Conservation (phyloP, 2,888 invertebrate species). For the Malachius bipustulatus region DNA sequence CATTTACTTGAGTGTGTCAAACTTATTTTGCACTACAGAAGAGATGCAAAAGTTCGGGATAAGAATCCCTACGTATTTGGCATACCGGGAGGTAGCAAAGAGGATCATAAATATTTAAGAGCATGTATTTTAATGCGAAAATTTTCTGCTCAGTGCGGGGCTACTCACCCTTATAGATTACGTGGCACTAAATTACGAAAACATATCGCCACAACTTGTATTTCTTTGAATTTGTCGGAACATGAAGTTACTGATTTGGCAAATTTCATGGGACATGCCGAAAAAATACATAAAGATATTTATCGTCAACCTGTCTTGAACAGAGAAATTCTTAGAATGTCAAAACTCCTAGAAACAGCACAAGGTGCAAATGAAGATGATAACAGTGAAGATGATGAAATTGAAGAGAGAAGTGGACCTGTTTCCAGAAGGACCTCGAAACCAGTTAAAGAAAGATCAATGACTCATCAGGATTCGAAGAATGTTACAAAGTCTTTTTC, state of each 20-base stretch:
- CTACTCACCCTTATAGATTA: conserved; percentile 18
- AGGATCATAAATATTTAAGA: conserved; percentile 12
- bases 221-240: conserved; percentile 19
- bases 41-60: conserved; percentile 3
- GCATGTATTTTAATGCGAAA: conserved; percentile 21
- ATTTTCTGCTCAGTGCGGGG: conserved; percentile 21
- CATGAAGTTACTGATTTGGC: conserved; percentile 19
- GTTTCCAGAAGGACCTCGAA: too few relatives aligned
- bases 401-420: too few relatives aligned
- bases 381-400: too few relatives aligned
- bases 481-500: too few relatives aligned
- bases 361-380: conserved; percentile 13
- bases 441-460: too few relatives aligned
- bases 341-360: conserved; percentile 17
- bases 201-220: conserved; percentile 22
- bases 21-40: conserved; percentile 6
- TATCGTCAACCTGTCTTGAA: conserved; percentile 20
- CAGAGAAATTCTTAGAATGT: conserved; percentile 19
- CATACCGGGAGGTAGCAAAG: background rate
- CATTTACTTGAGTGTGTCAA: conserved; percentile 1
- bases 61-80: conserved; percentile 9
- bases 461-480: too few relatives aligned
- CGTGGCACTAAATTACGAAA: conserved; percentile 21
- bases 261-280: conserved; percentile 23
- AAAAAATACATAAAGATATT: conserved; percentile 21